These are phyloP conservation scores for Glomeris marginata DNA, from an alignment of 2,888 invertebrate species.

Conservation along the genomic window DNA sequence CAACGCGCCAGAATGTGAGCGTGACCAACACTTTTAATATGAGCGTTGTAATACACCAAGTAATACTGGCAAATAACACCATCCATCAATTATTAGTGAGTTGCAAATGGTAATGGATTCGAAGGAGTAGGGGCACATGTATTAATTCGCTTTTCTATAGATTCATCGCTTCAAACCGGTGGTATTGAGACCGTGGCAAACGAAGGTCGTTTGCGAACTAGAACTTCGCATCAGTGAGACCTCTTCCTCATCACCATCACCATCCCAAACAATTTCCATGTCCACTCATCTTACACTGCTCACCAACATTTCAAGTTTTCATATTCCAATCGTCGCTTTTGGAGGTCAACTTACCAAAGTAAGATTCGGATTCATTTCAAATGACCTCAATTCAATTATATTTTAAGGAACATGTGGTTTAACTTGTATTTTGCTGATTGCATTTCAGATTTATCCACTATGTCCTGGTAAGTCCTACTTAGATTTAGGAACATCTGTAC, in stretches of 20 bases:
- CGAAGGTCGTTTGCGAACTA: conserved; percentile 41
- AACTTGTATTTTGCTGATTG: conserved; percentile 13
- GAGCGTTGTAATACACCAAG: conserved; percentile 55
- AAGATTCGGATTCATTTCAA: too few relatives aligned
- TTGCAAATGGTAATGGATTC: too few relatives aligned
- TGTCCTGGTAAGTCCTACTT: conserved; percentile 22
- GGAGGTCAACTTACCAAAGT: conserved; percentile 51
- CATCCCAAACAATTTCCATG: conserved; percentile 41
- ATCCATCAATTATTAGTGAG: too few relatives aligned
- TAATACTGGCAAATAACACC: conserved; percentile 43
- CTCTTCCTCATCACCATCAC: too few relatives aligned
- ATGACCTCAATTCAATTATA: too few relatives aligned
- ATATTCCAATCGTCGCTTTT: conserved; percentile 53
- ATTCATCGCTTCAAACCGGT: conserved; percentile 44
- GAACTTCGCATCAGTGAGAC: conserved; percentile 25
- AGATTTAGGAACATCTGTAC: conserved; percentile 39
- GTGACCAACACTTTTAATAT: conserved; percentile 57
- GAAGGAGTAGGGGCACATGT: too few relatives aligned
- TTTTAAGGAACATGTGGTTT: too few relatives aligned
- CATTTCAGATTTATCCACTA: too few relatives aligned
- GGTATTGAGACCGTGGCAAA: conserved; percentile 43
- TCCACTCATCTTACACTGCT: conserved; percentile 47
- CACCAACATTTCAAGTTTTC: conserved; percentile 57
- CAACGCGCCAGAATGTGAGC: conserved; percentile 36
- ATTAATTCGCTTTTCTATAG: conserved; percentile 31